Percentiles rank a stretch among this genome's conserved stretches.
Conservation (phyloP, 2,888 invertebrate genomes). For the Euproctis similis region DNA sequence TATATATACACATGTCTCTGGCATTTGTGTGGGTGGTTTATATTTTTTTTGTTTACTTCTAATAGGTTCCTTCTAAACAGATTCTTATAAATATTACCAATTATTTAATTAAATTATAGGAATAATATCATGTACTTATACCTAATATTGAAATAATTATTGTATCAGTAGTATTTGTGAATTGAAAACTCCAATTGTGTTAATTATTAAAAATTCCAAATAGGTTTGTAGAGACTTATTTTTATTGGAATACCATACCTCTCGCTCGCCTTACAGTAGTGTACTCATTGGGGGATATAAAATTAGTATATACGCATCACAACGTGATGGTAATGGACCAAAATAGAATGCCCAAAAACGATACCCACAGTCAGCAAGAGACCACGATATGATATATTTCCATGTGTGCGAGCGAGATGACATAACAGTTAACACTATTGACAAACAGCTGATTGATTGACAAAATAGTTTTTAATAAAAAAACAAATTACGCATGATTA, state of each 20-base stretch:
- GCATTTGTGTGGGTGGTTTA: too few species aligned
- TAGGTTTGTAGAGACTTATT: too few species aligned
- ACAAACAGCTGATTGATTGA: conserved; percentile 67
- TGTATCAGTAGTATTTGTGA: too few species aligned
- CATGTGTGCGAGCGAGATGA: conserved; percentile 48
- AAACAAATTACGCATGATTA: conserved; percentile 2
- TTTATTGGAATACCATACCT: conserved; percentile 53
- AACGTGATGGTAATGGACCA: conserved; percentile 72
- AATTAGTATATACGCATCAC: conserved; percentile 63
- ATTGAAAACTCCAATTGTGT: too few species aligned
- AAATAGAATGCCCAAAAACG: conserved; percentile 75
- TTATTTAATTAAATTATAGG: too few species aligned
- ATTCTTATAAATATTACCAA: too few species aligned
- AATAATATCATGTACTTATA: too few species aligned
- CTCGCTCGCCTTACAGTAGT: conserved; percentile 39
- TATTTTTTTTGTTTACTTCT: too few species aligned
- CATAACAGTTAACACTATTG: conserved; percentile 38
- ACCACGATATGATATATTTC: conserved; percentile 38
- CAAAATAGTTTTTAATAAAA: conserved; percentile 14
- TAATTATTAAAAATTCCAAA: too few species aligned
- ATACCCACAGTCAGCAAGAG: conserved; percentile 56
- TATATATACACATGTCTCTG: too few species aligned
- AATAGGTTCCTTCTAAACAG: too few species aligned
- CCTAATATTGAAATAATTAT: too few species aligned
- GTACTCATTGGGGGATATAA: conserved; percentile 52